Evolutionary conservation across 2,888 invertebrate genomes (phyloP), one percentile per base, ranked within the genome.

Genomic region (Pseudeuparius sepicola): DNA sequence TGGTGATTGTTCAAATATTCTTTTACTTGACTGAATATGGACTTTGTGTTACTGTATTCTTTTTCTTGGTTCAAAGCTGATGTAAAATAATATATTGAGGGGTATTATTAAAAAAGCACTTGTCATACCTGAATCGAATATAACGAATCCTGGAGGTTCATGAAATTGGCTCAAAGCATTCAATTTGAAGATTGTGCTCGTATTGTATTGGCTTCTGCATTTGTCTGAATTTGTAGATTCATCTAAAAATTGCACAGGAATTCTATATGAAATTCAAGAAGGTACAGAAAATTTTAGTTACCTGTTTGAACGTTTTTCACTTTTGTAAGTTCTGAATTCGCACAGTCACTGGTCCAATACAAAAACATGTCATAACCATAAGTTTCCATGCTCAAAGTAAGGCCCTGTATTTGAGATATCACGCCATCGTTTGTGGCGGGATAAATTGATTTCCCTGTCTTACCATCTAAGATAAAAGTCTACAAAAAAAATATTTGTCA

Each of bases 281-380:
- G 14, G 31, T 31, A 11, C 12, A 11, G 35, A 24, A 18, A 18
- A 13, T 25, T 25, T 12, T 32, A 36, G 23, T 38, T 35, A 49
- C 46, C 42, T 46, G 45, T 46, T 20, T 37, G 12, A 11, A 28
- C 4, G 9, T 32, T 36, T 24, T 33, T 14, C 31, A 43, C 44
- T 23, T 43, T 43, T 16, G 41, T 36, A 16, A 39, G 40, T 12
- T 46, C 48, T 2, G 41, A 34, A 24, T 61, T 63, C 28, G 61
- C 62, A 38, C 81, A 81, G 49, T 82, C 77, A 2, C 77, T 71
- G 17, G 76, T 73, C 85, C 85, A 87, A 54, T 78, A 80, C 2
- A 86, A 57, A 52, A 80, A 85, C 55, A 82, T 70, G 55, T 87
- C 86, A 46, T 80, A 79, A 2, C 84, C 84, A 43, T 65, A 66